Conservation (phyloP, 2,797 vertebrate genomes). For the Siniperca undulata region DNA sequence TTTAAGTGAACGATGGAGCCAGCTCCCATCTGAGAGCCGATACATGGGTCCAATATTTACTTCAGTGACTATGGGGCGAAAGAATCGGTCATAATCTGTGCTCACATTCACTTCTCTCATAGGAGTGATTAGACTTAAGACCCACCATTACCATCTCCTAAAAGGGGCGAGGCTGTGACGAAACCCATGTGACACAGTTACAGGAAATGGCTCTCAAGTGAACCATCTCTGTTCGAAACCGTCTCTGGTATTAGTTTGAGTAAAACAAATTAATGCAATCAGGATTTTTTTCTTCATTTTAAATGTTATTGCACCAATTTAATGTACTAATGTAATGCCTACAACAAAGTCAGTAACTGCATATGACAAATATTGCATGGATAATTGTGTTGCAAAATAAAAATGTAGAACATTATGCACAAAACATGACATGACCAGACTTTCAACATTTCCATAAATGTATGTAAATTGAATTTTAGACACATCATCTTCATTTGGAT, state of each 20-base stretch:
- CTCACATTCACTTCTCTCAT: too few species aligned
- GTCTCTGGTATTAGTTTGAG: not conserved
- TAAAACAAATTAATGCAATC: constrained; percentile 9
- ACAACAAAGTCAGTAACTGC: not conserved
- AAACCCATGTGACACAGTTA: too few species aligned
- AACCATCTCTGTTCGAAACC: too few species aligned
- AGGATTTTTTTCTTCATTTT: not conserved
- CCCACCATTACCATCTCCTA: too few species aligned
- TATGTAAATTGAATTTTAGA: not conserved
- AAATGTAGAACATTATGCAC: not conserved
- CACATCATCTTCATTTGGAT: not conserved
- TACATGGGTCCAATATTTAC: too few species aligned
- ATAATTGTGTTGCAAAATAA: not conserved
- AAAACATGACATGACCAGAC: not conserved
- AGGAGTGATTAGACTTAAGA: too few species aligned
- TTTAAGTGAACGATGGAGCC: too few species aligned
- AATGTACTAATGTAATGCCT: not conserved
- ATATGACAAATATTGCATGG: not conserved
- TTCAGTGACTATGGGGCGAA: too few species aligned
- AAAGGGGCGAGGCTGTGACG: too few species aligned
- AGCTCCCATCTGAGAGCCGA: too few species aligned
- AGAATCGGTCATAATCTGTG: too few species aligned
- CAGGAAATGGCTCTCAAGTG: too few species aligned
- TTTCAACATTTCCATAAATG: constrained; percentile 1
- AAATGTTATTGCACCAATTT: not conserved